phyloP scores from a whole-genome alignment of 1,140 invertebrate species.

The Heliconius hermathena region DNA sequence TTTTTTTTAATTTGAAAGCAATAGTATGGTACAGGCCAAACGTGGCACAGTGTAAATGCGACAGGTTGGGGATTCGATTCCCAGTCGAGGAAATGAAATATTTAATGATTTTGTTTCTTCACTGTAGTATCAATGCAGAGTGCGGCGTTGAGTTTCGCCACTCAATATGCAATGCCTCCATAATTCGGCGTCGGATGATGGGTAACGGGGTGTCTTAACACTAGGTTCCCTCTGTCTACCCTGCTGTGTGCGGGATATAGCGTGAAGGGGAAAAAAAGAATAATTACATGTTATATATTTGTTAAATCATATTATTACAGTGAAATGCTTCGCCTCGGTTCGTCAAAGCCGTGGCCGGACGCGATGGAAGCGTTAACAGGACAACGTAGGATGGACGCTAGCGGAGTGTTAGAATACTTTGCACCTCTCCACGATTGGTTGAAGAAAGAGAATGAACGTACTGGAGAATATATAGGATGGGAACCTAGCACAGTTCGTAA shows the following conservation, averaged over 20 bases:
- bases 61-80: too few species aligned
- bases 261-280: background rate
- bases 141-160: background rate
- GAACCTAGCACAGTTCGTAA: constrained; percentile 79
- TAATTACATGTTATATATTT: too few species aligned
- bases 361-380: constrained; percentile 91
- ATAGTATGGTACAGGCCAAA: too few species aligned
- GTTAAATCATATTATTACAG: constrained; percentile 46
- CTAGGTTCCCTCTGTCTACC: background rate
- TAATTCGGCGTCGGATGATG: background rate
- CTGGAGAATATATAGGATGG: constrained; percentile 90
- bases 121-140: background rate
- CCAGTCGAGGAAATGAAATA: background rate
- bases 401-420: constrained; percentile 90
- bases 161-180: background rate
- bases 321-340: constrained; percentile 90
- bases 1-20: background rate
- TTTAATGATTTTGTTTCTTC: background rate
- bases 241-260: background rate
- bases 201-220: background rate
- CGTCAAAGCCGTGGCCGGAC: constrained; percentile 91
- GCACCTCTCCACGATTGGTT: constrained; percentile 90
- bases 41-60: too few species aligned
- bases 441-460: constrained; percentile 87
- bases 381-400: constrained; percentile 87